Conservation (phyloP, 1,140 invertebrate genomes). For the Aethina tumida region DNA sequence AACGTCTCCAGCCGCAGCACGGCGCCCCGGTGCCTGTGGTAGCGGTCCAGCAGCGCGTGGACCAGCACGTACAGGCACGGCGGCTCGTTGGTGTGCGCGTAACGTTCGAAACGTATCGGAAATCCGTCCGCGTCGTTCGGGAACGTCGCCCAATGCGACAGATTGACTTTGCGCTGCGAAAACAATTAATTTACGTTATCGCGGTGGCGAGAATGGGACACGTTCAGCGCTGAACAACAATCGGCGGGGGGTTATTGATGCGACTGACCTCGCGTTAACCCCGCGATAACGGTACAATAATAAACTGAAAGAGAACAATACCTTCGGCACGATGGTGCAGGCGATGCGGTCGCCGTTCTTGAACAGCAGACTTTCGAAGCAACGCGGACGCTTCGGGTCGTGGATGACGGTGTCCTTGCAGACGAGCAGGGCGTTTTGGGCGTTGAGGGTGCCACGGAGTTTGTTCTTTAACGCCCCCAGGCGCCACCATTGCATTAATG, state of each 20-base stretch:
- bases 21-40: slow-evolving; percentile 26
- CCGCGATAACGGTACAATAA: not conserved
- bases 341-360: slow-evolving; percentile 28
- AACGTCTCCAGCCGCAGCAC: slow-evolving; percentile 53
- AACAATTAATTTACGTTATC: slow-evolving; percentile 5
- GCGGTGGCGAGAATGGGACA: slow-evolving; percentile 8
- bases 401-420: slow-evolving; percentile 21
- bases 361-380: slow-evolving; percentile 33
- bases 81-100: slow-evolving; percentile 17
- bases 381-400: slow-evolving; percentile 19
- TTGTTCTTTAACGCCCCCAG: slow-evolving; percentile 41
- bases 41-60: slow-evolving; percentile 37
- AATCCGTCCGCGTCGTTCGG: slow-evolving; percentile 40
- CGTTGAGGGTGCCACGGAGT: slow-evolving; percentile 29
- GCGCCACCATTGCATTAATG: slow-evolving; percentile 54
- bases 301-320: slow-evolving; percentile 17
- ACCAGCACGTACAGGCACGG: slow-evolving; percentile 40
- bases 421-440: slow-evolving; percentile 30
- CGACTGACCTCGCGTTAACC: not conserved
- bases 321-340: slow-evolving; percentile 36
- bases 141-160: slow-evolving; percentile 44
- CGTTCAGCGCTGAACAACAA: no score
- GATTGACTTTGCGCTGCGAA: slow-evolving; percentile 30
- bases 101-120: slow-evolving; percentile 36
- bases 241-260: not conserved